Percentiles rank a stretch among this genome's conserved stretches.
Conservation (phyloP, 2,888 invertebrate genomes). For the Aphodius granarius region DNA sequence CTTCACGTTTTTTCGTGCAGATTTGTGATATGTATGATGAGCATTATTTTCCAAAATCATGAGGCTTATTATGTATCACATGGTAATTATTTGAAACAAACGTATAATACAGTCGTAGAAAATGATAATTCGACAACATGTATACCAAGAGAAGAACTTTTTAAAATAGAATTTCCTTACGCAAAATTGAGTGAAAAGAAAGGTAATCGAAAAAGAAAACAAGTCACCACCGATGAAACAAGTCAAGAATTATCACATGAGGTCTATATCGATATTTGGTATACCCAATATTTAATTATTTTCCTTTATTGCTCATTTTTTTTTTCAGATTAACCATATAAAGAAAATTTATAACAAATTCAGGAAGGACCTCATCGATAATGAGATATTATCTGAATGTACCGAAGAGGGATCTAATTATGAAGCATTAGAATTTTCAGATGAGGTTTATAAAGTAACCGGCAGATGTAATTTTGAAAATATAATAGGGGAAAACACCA, state of each 20-base stretch:
- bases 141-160: slow-evolving; percentile 51
- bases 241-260: slow-evolving; percentile 25
- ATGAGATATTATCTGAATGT: slow-evolving; percentile 16
- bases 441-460: slow-evolving; percentile 51
- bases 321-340: slow-evolving; percentile 32
- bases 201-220: slow-evolving; percentile 35
- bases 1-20: too few species aligned
- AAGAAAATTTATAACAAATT: slow-evolving; percentile 32
- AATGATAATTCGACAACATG: slow-evolving; percentile 36
- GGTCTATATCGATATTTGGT: neutral
- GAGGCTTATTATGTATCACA: slow-evolving; percentile 59
- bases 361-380: slow-evolving; percentile 8
- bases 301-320: neutral
- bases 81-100: slow-evolving; percentile 52
- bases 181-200: slow-evolving; percentile 40
- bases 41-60: slow-evolving; percentile 48
- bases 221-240: slow-evolving; percentile 24
- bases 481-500: slow-evolving; percentile 63
- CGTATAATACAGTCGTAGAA: slow-evolving; percentile 50
- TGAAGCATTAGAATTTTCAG: slow-evolving; percentile 41
- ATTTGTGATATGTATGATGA: too few species aligned
- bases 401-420: slow-evolving; percentile 1
- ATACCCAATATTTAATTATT: too few species aligned
- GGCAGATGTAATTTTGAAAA: slow-evolving; percentile 40
- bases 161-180: slow-evolving; percentile 55